Evolutionary conservation across 2,113 vertebrate genomes (phyloP).

Genomic region (Cynopterus brachyotis): DNA sequence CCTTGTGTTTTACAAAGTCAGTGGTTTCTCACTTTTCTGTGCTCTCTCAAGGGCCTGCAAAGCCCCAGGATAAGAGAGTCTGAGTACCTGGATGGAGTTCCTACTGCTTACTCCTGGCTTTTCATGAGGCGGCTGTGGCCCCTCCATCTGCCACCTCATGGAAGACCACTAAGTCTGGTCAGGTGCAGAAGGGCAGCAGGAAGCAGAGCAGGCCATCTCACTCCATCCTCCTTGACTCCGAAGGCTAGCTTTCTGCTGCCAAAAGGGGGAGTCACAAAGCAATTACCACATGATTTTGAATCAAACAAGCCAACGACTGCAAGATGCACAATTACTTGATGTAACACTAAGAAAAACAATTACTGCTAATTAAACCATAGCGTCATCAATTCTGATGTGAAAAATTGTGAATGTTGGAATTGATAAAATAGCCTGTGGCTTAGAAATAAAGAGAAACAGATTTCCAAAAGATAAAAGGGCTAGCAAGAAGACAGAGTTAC

Average conservation of each 20-base stretch:
- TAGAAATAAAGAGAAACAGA: background rate
- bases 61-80: background rate
- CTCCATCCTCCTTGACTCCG: background rate
- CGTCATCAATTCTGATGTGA: background rate
- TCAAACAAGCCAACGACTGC: background rate
- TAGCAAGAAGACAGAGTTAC: background rate
- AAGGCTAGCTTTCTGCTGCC: background rate
- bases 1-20: slow-evolving; percentile 42
- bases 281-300: background rate
- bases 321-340: background rate
- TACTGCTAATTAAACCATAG: background rate
- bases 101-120: background rate
- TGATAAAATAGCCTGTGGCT: background rate
- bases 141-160: background rate
- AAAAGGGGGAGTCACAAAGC: background rate
- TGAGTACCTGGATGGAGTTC: background rate
- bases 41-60: slow-evolving; percentile 39
- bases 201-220: background rate
- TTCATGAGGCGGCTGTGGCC: background rate
- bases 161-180: background rate
- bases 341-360: background rate
- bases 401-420: background rate
- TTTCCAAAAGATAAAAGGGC: background rate
- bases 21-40: background rate
- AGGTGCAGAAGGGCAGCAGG: background rate